Evolutionary conservation across 2,113 vertebrate species (phyloP).

Genomic region (Trichomycterus rosablanca): DNA sequence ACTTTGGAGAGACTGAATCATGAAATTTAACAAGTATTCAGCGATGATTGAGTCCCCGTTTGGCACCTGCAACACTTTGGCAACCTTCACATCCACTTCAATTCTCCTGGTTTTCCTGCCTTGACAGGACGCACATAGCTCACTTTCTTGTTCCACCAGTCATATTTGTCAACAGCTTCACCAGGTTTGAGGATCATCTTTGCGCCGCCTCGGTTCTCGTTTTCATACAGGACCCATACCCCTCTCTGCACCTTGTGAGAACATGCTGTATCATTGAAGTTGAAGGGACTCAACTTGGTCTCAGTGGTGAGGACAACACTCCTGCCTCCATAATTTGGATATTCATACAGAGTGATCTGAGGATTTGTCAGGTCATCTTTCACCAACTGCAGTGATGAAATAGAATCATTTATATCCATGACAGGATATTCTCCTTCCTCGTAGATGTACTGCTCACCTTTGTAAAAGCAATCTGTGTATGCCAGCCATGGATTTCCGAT

Average conservation of each 20-base stretch:
- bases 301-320: background rate
- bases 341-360: constrained; percentile 6
- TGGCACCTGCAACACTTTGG: too few relatives aligned
- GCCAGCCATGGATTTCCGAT: background rate
- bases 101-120: too few relatives aligned
- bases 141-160: background rate
- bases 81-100: too few relatives aligned
- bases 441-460: background rate
- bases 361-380: background rate
- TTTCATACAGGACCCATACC: background rate
- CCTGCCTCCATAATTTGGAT: background rate
- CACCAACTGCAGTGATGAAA: background rate
- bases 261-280: background rate
- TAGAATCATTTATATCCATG: background rate
- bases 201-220: background rate
- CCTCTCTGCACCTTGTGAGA: background rate
- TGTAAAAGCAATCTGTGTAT: background rate
- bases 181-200: background rate
- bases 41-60: too few relatives aligned
- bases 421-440: background rate
- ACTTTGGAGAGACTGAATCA: too few relatives aligned
- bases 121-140: constrained; percentile 1
- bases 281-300: background rate
- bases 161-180: background rate
- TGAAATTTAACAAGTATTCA: too few relatives aligned